Base-by-base conservation (phyloP, 1,140 invertebrate genomes). In the Nasonia giraulti region DNA sequence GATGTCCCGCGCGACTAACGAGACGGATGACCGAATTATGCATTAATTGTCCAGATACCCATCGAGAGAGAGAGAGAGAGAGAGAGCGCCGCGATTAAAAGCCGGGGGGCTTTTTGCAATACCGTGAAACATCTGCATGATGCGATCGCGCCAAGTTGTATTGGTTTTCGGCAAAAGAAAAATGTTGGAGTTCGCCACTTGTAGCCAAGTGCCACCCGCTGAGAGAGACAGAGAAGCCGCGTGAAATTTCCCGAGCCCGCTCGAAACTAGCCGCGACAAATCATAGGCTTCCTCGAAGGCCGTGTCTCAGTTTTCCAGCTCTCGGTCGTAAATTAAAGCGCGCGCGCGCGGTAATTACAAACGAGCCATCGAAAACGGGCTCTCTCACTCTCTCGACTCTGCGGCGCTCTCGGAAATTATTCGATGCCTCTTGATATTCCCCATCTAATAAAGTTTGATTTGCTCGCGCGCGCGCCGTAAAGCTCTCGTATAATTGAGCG, bases 11-110 rank as follows among this genome's bases (percentile, higher is more conserved):
- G 17, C 55, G 17, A 20, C 44, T 74, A 50, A 82, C 40, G 80
- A 82, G 80, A 82, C 50, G 27, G 20, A 73, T 55, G 40, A 14
- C n/a, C 55, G 27, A 81, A 81, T 73, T 73, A 73, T 73, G n/a
- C 62, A 73, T 81, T 73, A 81, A 81, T 73, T 74, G 68, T 40
- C 31, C 4, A 6, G 80, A 82, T 82, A 40, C 2, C 40, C 11
- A 81, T 55, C 68, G 20, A 27, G 27, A 37, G 68, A 12, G 17
- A 62, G 37, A 78, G 62, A 0, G 20, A 27, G 27, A 37, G 68
- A 12, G 17, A 62, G 37, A 78, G 62, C 0, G 11, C 50, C 11
- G 50, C 76, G 50, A 78, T 37, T 78, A 78, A 33, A 78, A 23
- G 17, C 55, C 55, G 20, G 20, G 1, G 55, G 55, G 4, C 20